A percentile compares a stretch with the other conserved stretches of the same genome.
These are phyloP conservation scores for Oscheius sp. DNA, from an alignment of 2,888 invertebrate species.

Conservation along the genomic window DNA sequence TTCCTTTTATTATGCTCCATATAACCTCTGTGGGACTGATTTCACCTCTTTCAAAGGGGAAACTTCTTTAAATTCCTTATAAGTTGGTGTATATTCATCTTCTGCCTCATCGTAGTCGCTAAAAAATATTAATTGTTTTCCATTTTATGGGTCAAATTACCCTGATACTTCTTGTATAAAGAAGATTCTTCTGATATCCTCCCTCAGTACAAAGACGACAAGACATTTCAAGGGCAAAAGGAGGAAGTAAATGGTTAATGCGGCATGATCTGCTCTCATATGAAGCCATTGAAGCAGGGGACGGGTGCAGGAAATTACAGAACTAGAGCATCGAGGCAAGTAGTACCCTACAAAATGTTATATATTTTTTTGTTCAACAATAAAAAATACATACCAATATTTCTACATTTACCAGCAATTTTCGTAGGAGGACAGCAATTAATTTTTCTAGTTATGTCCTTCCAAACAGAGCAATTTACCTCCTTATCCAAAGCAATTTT, in stretches of 20 bases:
- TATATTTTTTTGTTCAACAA: background rate
- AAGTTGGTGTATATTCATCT: constrained; percentile 8
- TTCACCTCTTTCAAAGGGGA: background rate
- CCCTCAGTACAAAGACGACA: constrained; percentile 45
- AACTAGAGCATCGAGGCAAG: background rate
- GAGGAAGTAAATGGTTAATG: constrained; percentile 48
- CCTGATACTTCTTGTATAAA: constrained; percentile 40
- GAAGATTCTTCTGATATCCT: constrained; percentile 50
- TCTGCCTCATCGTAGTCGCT: constrained; percentile 28
- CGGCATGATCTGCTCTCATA: constrained; percentile 36
- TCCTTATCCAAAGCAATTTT: background rate
- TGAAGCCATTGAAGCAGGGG: constrained; percentile 45
- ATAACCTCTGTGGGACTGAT: background rate
- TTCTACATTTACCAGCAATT: background rate
- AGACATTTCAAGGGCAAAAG: constrained; percentile 52
- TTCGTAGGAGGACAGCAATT: constrained; percentile 6
- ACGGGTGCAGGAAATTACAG: constrained; percentile 3
- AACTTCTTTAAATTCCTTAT: background rate
- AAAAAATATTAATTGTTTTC: background rate
- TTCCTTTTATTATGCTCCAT: constrained; percentile 3
- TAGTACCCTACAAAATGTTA: background rate
- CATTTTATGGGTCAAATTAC: background rate
- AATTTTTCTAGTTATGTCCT: background rate
- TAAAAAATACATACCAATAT: background rate
- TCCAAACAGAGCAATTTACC: constrained; percentile 10